A percentile compares a stretch with the other conserved stretches of the same genome.
Conservation (phyloP, 1,140 invertebrate species). For the Wiebesia pumilae region DNA sequence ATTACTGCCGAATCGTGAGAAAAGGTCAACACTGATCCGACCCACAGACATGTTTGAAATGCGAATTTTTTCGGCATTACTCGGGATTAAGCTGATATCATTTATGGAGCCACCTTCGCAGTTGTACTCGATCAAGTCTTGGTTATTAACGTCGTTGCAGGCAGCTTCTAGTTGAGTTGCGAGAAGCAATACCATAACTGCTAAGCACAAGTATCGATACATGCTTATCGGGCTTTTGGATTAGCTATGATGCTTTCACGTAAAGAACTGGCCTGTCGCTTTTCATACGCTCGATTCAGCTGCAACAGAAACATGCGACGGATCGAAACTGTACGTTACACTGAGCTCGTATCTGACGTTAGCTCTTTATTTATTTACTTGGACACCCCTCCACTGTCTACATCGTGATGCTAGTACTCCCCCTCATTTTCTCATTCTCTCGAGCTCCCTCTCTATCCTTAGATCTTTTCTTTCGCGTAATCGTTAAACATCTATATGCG, state of each 20-base stretch:
- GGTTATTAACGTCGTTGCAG: slow-evolving; percentile 60
- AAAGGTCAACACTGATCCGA: slow-evolving; percentile 57
- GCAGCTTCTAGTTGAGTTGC: background rate
- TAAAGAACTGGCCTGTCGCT: background rate
- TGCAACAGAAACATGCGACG: background rate
- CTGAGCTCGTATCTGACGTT: slow-evolving; percentile 67
- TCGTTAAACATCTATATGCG: background rate
- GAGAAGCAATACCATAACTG: background rate
- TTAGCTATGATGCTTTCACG: background rate
- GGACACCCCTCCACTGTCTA: slow-evolving; percentile 56
- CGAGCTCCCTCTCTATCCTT: slow-evolving; percentile 52
- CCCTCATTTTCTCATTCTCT: slow-evolving; percentile 45
- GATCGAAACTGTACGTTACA: slow-evolving; percentile 52
- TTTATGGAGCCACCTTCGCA: slow-evolving; percentile 61
- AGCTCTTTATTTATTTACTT: slow-evolving; percentile 74
- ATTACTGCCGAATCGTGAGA: slow-evolving; percentile 64
- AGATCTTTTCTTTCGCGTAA: background rate
- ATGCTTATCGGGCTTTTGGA: background rate
- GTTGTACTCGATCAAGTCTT: slow-evolving; percentile 63
- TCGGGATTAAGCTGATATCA: slow-evolving; percentile 63
- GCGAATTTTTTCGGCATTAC: slow-evolving; percentile 61
- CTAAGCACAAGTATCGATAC: background rate
- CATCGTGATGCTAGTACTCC: slow-evolving; percentile 47
- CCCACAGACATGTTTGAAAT: slow-evolving; percentile 63
- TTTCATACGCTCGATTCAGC: background rate